phyloP scores from a whole-genome alignment of 2,888 invertebrate species.

The Myathropa florea region DNA sequence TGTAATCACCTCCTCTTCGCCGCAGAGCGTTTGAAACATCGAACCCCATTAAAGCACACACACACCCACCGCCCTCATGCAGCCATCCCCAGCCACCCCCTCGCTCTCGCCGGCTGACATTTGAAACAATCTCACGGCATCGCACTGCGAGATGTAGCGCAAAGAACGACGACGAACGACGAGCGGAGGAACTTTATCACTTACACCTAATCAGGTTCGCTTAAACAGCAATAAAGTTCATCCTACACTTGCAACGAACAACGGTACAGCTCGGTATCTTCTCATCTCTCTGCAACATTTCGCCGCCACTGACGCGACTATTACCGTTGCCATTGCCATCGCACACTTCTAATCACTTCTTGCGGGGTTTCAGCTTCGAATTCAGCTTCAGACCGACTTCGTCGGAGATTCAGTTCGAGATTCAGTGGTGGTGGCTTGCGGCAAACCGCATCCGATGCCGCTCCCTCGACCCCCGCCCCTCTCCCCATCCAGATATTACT shows the following conservation, averaged over 20 bases:
- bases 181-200: constrained; percentile 52
- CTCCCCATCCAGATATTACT: constrained; percentile 52
- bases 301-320: constrained; percentile 2
- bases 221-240: constrained; percentile 66
- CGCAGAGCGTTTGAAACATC: not conserved
- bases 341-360: constrained; percentile 52
- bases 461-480: not conserved
- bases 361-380: constrained; percentile 9
- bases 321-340: not conserved
- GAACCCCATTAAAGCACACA: not conserved
- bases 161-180: not conserved
- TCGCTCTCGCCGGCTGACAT: constrained; percentile 1
- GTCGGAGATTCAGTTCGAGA: not conserved
- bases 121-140: constrained; percentile 44
- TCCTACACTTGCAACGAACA: constrained; percentile 62
- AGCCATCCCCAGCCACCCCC: not conserved
- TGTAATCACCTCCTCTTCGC: constrained; percentile 26
- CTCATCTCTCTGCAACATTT: constrained; percentile 14
- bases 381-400: not conserved
- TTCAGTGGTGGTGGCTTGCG: constrained; percentile 12
- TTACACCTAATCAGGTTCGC: constrained; percentile 66
- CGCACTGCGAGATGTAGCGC: constrained; percentile 21
- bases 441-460: constrained; percentile 36
- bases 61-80: not conserved
- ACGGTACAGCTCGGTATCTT: constrained; percentile 43